Evolutionary conservation across 2,797 vertebrate genomes (phyloP).

Genomic region (Thaleichthys pacificus): DNA sequence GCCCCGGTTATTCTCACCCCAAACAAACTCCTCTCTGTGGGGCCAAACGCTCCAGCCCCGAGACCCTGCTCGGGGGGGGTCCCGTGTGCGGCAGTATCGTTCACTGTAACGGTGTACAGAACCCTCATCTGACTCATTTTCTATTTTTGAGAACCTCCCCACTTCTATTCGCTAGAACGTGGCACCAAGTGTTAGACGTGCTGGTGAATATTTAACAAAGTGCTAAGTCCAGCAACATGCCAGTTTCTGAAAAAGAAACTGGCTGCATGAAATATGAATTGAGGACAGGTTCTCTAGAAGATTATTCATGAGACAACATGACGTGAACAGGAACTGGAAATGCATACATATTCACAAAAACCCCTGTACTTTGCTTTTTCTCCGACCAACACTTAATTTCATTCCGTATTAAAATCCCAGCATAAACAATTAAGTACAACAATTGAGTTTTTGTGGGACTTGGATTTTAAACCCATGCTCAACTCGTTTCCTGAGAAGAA

Average conservation of each 20-base stretch:
- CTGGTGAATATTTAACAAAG: constrained; percentile 45
- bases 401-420: constrained; percentile 7
- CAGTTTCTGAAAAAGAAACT: constrained; percentile 16
- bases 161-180: constrained; percentile 21
- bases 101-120: too few relatives aligned
- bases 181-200: constrained; percentile 20
- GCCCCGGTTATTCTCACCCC: constrained; percentile 52
- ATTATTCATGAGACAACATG: constrained; percentile 35
- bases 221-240: constrained; percentile 1
- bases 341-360: constrained; percentile 7
- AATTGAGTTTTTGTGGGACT: constrained; percentile 1
- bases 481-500: constrained; percentile 32
- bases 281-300: neutral
- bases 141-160: constrained; percentile 21
- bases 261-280: constrained; percentile 18
- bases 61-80: too few relatives aligned
- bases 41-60: constrained; percentile 1
- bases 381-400: constrained; percentile 42
- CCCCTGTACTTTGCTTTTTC: neutral
- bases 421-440: constrained; percentile 34
- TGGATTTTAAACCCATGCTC: constrained; percentile 19
- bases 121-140: constrained; percentile 37
- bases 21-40: constrained; percentile 58
- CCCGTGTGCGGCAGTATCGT: too few relatives aligned
- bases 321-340: constrained; percentile 5